These are phyloP conservation scores for Perdix hodgsoniae DNA, from an alignment of 2,797 vertebrate genomes.

Conservation along the genomic window DNA sequence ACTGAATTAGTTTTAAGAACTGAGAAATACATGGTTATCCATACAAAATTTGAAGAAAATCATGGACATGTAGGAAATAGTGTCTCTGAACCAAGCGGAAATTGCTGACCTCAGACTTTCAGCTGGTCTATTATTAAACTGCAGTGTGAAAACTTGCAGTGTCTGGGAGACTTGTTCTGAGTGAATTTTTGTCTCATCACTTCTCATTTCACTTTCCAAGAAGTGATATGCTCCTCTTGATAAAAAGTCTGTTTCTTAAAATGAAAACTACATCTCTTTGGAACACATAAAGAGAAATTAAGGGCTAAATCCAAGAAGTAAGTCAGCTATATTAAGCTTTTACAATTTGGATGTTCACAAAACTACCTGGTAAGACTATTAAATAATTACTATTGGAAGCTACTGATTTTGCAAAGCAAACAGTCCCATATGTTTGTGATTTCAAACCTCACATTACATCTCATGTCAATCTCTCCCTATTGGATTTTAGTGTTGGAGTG, in stretches of 20 bases:
- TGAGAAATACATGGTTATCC: neutral
- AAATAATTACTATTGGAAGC: neutral
- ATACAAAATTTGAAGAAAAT: conserved; percentile 33
- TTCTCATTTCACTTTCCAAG: neutral
- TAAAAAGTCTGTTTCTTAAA: neutral
- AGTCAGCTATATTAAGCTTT: neutral
- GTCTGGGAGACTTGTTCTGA: neutral
- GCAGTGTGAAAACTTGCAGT: neutral
- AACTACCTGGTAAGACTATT: neutral
- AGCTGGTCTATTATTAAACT: neutral
- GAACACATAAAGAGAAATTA: neutral
- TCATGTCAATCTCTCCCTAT: neutral
- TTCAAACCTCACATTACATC: neutral
- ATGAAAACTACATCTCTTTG: neutral
- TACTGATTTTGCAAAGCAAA: neutral
- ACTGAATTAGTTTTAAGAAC: conserved; percentile 29
- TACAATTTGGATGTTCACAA: neutral
- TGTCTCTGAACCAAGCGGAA: neutral
- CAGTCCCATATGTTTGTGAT: neutral
- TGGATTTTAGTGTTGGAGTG: neutral
- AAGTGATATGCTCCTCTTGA: neutral
- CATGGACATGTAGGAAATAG: neutral
- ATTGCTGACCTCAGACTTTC: conserved; percentile 1
- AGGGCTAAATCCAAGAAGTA: fast-evolving
- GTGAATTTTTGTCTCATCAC: neutral